Base-by-base conservation (phyloP, 2,797 vertebrate genomes). In the Zalophus californianus region DNA sequence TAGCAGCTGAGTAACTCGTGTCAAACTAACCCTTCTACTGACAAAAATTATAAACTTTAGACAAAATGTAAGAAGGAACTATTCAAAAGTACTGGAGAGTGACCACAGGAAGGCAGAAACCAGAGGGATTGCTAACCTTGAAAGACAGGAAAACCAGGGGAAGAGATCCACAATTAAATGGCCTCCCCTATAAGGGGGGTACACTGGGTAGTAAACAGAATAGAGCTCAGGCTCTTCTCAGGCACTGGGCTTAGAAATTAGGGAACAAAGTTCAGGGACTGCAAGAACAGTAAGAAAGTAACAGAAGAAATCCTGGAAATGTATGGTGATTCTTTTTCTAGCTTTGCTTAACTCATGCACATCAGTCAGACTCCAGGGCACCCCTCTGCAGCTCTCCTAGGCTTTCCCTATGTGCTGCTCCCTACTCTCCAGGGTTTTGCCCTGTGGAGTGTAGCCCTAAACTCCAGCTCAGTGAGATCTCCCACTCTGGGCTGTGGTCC, bases 181-280 rank as follows among this genome's bases (percentile, higher is more conserved):
- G 3, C 0, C 4, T 6, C 0, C 9, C 0, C 14, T 29, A 3
- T 29, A 3, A 29, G 32, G 35, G 1, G 3, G 13, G 32, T 27
- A 32, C 18, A 38, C 1, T n/a, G 29, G 23, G 20, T 29, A 21
- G 1, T n/a, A 50, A 23, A 5, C 15, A 21, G 16, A 68, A 11
- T 1, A 35, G 38, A 35, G 4, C 54, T 68, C 23, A 54, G 14
- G 27, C 4, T 20, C 35, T 35, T 35, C n/a, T 35, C 66, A 68
- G n/a, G n/a, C n/a, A 8, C 3, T 15, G 16, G 52, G 41, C 35
- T 54, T 27, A 23, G n/a, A 21, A 78, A 11, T 78, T 48, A 41
- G 64, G 62, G 18, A 56, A 3, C 13, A 48, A 15, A 58, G 13
- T 44, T 27, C 27, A 38, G 23, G 29, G 62, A 12, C 50, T 58